phyloP scores from a whole-genome alignment of 2,113 vertebrate species.

The Malurus alboscapulatus region DNA sequence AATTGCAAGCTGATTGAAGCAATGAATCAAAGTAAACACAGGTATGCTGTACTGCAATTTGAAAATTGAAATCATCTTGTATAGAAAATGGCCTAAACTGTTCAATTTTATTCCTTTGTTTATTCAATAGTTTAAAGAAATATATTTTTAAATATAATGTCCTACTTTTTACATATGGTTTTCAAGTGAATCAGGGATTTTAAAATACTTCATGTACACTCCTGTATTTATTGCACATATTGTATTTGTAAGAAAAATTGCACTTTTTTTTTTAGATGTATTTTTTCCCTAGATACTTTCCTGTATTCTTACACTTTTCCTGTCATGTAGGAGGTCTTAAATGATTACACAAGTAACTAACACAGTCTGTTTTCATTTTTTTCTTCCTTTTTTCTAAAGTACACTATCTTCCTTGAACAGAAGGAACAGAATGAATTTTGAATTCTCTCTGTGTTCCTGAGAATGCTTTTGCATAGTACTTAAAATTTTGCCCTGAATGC shows the following conservation, averaged over 20 bases:
- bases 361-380: background rate
- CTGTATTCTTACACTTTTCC: background rate
- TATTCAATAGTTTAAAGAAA: background rate
- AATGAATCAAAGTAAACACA: background rate
- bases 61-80: background rate
- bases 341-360: background rate
- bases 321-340: background rate
- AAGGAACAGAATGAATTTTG: background rate
- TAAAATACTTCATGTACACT: background rate
- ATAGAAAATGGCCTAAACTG: background rate
- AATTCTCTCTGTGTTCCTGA: constrained; percentile 1
- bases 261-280: background rate
- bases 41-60: background rate
- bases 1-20: background rate
- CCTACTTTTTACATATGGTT: background rate
- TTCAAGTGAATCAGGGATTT: background rate
- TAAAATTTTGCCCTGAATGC: constrained; percentile 27
- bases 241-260: background rate
- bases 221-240: background rate
- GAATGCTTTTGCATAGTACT: background rate
- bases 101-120: background rate
- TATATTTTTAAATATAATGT: background rate
- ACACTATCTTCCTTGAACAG: background rate
- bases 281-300: background rate
- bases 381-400: background rate